Conservation (phyloP, 1,140 invertebrate species). For the Cataglyphis hispanica region DNA sequence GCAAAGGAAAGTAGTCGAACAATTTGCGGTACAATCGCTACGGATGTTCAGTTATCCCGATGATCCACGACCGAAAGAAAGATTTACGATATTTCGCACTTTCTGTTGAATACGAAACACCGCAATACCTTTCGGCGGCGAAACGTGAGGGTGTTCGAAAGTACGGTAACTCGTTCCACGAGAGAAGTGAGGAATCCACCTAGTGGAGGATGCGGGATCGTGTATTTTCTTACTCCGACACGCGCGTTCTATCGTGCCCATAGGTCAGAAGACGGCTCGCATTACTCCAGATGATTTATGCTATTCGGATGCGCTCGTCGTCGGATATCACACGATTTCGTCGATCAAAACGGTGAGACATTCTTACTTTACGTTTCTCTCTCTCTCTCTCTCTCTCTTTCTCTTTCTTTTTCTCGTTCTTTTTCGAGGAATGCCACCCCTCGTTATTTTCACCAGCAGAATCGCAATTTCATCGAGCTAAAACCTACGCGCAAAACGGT, state of each 20-base stretch:
- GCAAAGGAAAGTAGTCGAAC: slow-evolving; percentile 19
- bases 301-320: slow-evolving; percentile 53
- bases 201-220: background rate
- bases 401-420: background rate
- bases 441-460: slow-evolving; percentile 47
- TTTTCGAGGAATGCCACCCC: slow-evolving; percentile 3
- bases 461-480: slow-evolving; percentile 68
- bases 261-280: slow-evolving; percentile 60
- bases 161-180: slow-evolving; percentile 45
- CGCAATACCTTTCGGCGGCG: slow-evolving; percentile 48
- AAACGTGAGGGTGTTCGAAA: slow-evolving; percentile 48
- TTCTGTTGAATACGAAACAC: slow-evolving; percentile 58
- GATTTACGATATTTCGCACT: slow-evolving; percentile 65
- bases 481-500: slow-evolving; percentile 69
- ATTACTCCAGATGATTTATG: slow-evolving; percentile 58
- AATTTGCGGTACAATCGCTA: slow-evolving; percentile 26
- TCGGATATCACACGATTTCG: slow-evolving; percentile 37
- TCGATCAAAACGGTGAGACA: slow-evolving; percentile 24
- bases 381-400: background rate
- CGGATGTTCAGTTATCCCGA: slow-evolving; percentile 59
- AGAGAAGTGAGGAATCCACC: slow-evolving; percentile 40
- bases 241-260: slow-evolving; percentile 20
- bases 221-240: slow-evolving; percentile 57
- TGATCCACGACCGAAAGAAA: slow-evolving; percentile 61
- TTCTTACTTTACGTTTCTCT: slow-evolving; percentile 14